phyloP scores from a whole-genome alignment of 2,797 vertebrate genomes.

The Pyrrhura leucotis region DNA sequence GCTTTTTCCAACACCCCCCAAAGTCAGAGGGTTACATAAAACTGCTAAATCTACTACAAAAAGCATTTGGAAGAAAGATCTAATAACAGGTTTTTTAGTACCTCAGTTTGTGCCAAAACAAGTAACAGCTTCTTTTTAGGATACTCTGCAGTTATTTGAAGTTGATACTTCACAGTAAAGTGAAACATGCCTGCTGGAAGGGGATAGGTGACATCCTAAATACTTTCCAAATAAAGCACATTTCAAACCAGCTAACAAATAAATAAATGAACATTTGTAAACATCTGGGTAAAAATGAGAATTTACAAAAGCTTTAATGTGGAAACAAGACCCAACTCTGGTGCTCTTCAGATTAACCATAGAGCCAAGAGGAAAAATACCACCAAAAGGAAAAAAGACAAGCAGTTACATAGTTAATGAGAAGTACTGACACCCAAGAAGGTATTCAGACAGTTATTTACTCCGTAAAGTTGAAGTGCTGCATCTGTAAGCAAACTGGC shows the following conservation, averaged over 20 bases:
- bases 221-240: neutral
- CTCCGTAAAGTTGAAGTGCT: neutral
- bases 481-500: neutral
- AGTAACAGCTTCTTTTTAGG: neutral
- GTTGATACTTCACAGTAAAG: neutral
- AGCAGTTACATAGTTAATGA: neutral
- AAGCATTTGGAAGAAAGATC: neutral
- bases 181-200: neutral
- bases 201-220: neutral
- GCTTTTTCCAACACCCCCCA: neutral
- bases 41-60: neutral
- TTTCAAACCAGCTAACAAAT: neutral
- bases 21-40: neutral
- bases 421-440: accelerated
- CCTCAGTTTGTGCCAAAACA: neutral
- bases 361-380: neutral
- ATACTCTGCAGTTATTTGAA: neutral
- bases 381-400: neutral
- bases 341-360: neutral
- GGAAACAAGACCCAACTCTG: neutral
- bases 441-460: neutral
- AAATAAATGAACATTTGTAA: neutral
- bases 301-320: neutral
- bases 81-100: neutral
- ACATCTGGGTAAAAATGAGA: neutral